Percentiles rank a stretch among this genome's conserved stretches.
These are phyloP conservation scores for Bellardia bayeri DNA, from an alignment of 2,888 invertebrate genomes.

Conservation along the genomic window DNA sequence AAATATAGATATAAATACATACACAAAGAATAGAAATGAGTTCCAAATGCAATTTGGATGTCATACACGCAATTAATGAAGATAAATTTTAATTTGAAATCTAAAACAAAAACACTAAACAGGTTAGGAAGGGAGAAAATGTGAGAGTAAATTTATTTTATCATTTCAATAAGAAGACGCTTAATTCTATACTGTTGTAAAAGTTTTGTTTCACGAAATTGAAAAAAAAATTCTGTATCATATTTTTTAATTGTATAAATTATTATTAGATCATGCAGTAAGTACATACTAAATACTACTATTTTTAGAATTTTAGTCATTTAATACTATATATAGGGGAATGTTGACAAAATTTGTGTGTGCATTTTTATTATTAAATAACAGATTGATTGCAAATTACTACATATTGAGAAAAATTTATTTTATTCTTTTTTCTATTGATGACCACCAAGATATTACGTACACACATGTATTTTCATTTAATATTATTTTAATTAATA, in stretches of 20 bases:
- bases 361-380: background rate
- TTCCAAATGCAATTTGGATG: background rate
- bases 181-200: background rate
- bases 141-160: too few species aligned
- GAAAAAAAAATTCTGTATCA: conserved; percentile 15
- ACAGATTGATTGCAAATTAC: too few species aligned
- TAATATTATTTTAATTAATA: too few species aligned
- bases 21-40: too few species aligned
- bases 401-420: too few species aligned
- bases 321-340: background rate
- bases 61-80: background rate
- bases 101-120: background rate
- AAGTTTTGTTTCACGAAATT: background rate
- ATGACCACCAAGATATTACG: too few species aligned
- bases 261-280: too few species aligned
- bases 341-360: background rate
- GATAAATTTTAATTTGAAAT: conserved; percentile 23
- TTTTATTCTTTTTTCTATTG: too few species aligned
- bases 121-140: background rate
- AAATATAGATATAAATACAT: too few species aligned
- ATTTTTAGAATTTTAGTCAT: background rate
- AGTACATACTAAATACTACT: background rate
- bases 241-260: conserved; percentile 16
- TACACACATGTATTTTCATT: too few species aligned
- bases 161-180: background rate